phyloP scores from a whole-genome alignment of 2,797 vertebrate species.

The Pangasius macronema region DNA sequence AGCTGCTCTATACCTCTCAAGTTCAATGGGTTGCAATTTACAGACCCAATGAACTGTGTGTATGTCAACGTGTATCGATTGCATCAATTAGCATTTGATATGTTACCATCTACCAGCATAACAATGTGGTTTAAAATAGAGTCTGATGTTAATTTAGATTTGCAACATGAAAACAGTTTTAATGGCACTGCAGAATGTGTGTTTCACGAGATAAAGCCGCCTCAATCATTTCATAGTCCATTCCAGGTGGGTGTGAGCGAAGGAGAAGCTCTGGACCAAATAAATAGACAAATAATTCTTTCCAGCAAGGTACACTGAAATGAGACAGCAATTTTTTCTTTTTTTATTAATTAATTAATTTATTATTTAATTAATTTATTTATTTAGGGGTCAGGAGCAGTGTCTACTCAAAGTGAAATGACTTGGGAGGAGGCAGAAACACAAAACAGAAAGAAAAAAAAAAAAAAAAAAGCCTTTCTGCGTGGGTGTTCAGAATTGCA shows the following conservation, averaged over 20 bases:
- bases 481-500: conserved; percentile 52
- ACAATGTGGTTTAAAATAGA: conserved; percentile 24
- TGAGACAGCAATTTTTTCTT: conserved; percentile 21
- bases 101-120: conserved; percentile 6
- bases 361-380: neutral
- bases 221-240: conserved; percentile 18
- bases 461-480: conserved; percentile 52
- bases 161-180: conserved; percentile 15
- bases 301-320: conserved; percentile 6
- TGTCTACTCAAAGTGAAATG: conserved; percentile 40
- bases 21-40: conserved; percentile 34
- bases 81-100: conserved; percentile 35
- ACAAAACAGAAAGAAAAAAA: conserved; percentile 35
- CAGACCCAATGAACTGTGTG: conserved; percentile 15
- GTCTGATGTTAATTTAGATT: conserved; percentile 36
- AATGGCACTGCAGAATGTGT: neutral
- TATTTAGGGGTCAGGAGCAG: conserved; percentile 18
- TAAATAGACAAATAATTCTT: conserved; percentile 26
- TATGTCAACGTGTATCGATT: conserved; percentile 23
- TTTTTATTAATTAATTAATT: neutral
- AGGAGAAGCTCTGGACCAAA: conserved; percentile 6
- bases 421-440: conserved; percentile 47
- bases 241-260: conserved; percentile 4
- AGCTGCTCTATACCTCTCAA: conserved; percentile 18
- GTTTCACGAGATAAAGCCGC: conserved; percentile 23